A percentile compares a stretch with the other conserved stretches of the same genome.
Conservation (phyloP, 2,797 vertebrate genomes). For the Halcyon smyrnensis region DNA sequence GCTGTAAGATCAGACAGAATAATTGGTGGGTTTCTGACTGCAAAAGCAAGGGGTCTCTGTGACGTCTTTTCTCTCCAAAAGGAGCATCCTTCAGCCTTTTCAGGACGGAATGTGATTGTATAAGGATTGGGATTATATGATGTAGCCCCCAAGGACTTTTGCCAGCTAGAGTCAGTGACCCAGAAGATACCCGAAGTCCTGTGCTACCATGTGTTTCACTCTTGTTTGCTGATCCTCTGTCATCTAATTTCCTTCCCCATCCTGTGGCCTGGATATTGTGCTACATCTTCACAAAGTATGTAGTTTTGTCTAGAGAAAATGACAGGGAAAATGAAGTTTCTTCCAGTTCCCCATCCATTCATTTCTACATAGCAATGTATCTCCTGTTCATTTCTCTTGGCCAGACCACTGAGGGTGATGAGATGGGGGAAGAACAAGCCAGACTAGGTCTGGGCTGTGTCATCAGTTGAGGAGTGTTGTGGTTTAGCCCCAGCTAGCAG, state of each 20-base stretch:
- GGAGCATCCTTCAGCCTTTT: background rate
- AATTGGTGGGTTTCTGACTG: background rate
- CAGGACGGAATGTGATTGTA: rapidly evolving
- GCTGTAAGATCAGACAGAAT: background rate
- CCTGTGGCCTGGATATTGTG: background rate
- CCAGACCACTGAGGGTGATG: background rate
- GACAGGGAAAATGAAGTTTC: background rate
- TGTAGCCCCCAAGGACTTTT: background rate
- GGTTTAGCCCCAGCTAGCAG: background rate
- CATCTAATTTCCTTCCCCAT: background rate
- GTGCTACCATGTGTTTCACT: background rate
- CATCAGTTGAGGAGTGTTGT: background rate
- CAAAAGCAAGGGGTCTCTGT: background rate
- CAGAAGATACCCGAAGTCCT: background rate
- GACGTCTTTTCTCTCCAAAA: background rate
- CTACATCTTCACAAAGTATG: background rate
- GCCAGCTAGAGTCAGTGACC: background rate
- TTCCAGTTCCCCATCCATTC: background rate
- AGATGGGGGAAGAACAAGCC: background rate
- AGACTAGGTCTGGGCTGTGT: background rate
- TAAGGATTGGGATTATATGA: background rate
- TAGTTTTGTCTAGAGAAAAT: background rate
- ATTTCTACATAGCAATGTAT: background rate
- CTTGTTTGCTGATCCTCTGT: background rate
- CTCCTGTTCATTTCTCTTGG: background rate